phyloP scores from a whole-genome alignment of 1,140 invertebrate species.

The Paralvinella palmiformis region DNA sequence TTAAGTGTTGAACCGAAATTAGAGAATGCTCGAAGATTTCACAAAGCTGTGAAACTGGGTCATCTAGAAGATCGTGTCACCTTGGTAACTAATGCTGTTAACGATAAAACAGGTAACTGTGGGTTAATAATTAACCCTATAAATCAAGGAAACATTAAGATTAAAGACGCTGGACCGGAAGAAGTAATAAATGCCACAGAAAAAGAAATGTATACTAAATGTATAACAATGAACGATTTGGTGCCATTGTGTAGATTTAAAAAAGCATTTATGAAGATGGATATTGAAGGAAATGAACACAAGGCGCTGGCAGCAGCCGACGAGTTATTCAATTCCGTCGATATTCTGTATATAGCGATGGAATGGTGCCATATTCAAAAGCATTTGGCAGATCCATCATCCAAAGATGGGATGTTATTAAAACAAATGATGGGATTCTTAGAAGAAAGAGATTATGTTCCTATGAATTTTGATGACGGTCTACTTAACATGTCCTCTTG shows the following conservation, averaged over 20 bases:
- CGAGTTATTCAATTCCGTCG: not conserved
- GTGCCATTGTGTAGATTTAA: not conserved
- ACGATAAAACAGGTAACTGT: not conserved
- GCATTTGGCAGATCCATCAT: not conserved
- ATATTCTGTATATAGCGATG: not conserved
- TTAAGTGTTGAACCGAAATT: conserved; percentile 23
- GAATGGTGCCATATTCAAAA: too few relatives aligned
- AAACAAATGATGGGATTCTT: not conserved
- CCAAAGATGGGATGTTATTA: not conserved
- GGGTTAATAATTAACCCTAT: not conserved
- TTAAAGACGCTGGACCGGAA: not conserved
- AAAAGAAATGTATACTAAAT: not conserved
- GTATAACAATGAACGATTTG: not conserved
- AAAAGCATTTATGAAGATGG: not conserved
- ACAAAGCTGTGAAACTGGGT: not conserved
- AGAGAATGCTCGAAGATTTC: not conserved
- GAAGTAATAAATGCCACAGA: not conserved
- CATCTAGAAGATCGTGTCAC: not conserved
- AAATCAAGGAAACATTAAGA: not conserved
- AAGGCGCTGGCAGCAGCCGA: not conserved
- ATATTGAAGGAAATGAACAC: not conserved
- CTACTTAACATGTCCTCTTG: not conserved
- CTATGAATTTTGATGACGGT: too few relatives aligned
- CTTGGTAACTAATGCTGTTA: not conserved
- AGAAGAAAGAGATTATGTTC: not conserved